Conservation (phyloP, 2,797 vertebrate species). For the Garrulus glandarius region DNA sequence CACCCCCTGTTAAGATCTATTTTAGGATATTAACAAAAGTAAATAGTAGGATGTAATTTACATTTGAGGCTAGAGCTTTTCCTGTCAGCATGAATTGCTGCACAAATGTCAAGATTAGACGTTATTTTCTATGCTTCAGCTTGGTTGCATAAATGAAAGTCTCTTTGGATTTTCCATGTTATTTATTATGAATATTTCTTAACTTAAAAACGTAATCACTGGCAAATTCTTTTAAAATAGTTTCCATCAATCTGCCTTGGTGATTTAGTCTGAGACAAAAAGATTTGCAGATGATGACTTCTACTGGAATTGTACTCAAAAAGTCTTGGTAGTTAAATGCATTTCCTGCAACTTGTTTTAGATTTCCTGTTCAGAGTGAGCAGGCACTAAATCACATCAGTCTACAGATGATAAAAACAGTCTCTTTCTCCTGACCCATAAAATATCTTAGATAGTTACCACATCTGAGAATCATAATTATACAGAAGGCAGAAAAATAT, state of each 20-base stretch:
- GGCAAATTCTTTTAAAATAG: neutral
- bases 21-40: neutral
- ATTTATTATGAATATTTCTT: neutral
- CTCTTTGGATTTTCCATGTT: neutral
- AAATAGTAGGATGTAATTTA: accelerated
- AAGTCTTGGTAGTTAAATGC: neutral
- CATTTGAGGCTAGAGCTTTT: neutral
- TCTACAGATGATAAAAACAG: neutral
- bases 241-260: neutral
- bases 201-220: neutral
- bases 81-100: neutral
- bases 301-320: neutral
- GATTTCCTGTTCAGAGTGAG: neutral
- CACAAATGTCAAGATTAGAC: neutral
- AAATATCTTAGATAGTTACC: neutral
- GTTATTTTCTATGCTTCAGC: neutral
- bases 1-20: neutral
- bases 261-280: neutral
- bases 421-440: neutral
- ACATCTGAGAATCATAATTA: neutral
- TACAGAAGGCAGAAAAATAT: neutral
- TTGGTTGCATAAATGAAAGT: neutral
- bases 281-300: neutral
- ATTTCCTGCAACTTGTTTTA: neutral
- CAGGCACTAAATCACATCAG: neutral